Evolutionary conservation across 2,113 vertebrate genomes (phyloP), one percentile per base, ranked within the genome.

Genomic region (Acanthochromis polyacanthus): DNA sequence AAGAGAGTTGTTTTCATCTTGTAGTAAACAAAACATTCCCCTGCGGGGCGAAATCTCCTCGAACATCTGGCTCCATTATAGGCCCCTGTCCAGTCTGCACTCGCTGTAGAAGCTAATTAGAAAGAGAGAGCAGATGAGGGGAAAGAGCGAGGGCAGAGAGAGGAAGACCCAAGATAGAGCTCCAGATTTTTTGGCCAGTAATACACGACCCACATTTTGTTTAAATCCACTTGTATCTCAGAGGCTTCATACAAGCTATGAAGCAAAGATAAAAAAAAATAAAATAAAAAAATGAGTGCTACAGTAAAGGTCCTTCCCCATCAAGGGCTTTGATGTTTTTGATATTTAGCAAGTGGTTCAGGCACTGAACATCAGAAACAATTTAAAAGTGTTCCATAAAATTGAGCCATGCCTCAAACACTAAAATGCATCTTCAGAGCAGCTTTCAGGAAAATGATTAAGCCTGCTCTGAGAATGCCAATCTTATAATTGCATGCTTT

Each of bases 11-110:
- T 92, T 93, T 92, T 93, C 84, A 88, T 93, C 88, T 84, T 83
- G 88, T 93, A 83, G 89, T 92, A 93, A 94, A 94, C 88, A 89
- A 93, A 93, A 84, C 76, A 70, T 89, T 73, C 87, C 91, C 92
- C 92, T 78, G 78, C 64, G 64, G 87, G 91, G 81, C 72, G 68
- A 91, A 91, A 91, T 89, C 91, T 91, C 84, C 65, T 80, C 84
- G 19, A 93, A 94, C 93, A 94, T 95, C 93, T 94, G 93, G 93
- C 90, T 89, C 78, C 79, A 86, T 90, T 85, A 90, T 82, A 83
- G 69, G 81, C 74, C 86, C 77, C 86, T 91, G 94, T 93, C 93
- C 92, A 91, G 89, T 87, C 83, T 73, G 78, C 63, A 78, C 67
- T 88, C 28, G 76, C 88, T 85, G 83, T 83, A 91, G 88, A 82